These are phyloP conservation scores for Athrips mouffetella DNA, from an alignment of 2,888 invertebrate genomes.

Conservation along the genomic window DNA sequence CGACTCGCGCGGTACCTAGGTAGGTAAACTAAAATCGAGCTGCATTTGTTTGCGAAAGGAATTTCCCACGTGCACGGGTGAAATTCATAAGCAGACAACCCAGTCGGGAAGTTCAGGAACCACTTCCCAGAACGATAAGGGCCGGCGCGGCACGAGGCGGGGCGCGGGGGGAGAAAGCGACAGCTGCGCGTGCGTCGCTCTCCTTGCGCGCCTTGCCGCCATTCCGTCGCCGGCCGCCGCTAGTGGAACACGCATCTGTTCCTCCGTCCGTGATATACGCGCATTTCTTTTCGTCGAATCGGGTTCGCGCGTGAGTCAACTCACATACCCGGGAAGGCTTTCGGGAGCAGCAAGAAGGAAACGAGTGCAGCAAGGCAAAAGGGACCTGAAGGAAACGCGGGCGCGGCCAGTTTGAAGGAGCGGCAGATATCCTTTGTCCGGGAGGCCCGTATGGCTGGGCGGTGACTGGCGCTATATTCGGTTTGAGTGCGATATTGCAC, in stretches of 20 bases:
- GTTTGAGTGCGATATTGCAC: conserved; percentile 74
- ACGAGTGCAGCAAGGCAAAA: conserved; percentile 10
- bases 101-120: conserved; percentile 76
- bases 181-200: conserved; percentile 71
- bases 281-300: conserved; percentile 53
- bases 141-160: conserved; percentile 42
- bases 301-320: conserved; percentile 29
- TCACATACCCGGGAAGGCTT: conserved; percentile 27
- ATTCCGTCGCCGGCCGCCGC: conserved; percentile 55
- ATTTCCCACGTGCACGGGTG: conserved; percentile 39
- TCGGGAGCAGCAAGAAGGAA: conserved; percentile 18
- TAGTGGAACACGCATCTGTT: conserved; percentile 37
- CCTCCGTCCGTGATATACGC: conserved; percentile 39
- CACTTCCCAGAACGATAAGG: conserved; percentile 78
- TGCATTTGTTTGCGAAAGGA: conserved; percentile 21
- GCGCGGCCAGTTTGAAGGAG: conserved; percentile 38
- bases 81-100: conserved; percentile 52
- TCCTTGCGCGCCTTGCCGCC: conserved; percentile 52
- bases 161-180: conserved; percentile 51
- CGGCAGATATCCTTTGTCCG: conserved; percentile 60
- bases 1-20: conserved; percentile 20
- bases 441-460: conserved; percentile 74
- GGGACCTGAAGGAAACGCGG: background rate
- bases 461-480: conserved; percentile 76
- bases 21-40: background rate